Percentiles rank a stretch among this genome's conserved stretches.
Conservation (phyloP, 2,888 invertebrate genomes). For the Punctoribates punctum region DNA sequence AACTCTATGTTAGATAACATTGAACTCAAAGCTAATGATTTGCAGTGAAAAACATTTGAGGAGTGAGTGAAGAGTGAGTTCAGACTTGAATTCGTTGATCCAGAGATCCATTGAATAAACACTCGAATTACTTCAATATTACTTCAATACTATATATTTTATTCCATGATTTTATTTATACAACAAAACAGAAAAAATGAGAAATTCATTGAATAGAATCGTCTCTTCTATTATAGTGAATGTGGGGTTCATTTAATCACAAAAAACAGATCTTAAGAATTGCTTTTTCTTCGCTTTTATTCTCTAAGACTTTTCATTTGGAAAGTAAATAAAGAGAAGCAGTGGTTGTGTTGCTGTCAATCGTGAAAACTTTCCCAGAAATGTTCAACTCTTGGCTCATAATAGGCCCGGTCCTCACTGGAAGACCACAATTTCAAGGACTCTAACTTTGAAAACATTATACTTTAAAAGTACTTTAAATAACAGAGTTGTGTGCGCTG, state of each 20-base stretch:
- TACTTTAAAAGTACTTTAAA: neutral
- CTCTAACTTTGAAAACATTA: neutral
- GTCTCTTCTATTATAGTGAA: neutral
- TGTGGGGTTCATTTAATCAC: neutral
- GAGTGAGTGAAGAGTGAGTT: neutral
- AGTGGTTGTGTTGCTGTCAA: conserved; percentile 2
- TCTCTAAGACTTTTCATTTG: neutral
- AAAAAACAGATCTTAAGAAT: conserved; percentile 1
- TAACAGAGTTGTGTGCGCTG: too few relatives aligned
- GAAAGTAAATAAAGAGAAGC: conserved; percentile 10
- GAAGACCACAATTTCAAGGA: neutral
- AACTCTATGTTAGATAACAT: conserved; percentile 5
- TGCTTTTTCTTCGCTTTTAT: neutral
- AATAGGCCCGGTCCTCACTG: neutral
- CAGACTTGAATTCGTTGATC: neutral
- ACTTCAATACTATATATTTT: neutral
- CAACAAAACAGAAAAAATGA: neutral
- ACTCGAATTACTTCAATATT: neutral
- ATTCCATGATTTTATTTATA: neutral
- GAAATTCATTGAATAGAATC: neutral
- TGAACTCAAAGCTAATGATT: conserved; percentile 3
- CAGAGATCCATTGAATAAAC: neutral
- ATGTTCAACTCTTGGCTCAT: too few relatives aligned
- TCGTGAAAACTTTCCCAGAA: conserved; percentile 10
- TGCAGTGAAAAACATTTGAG: neutral